Evolutionary conservation across 2,888 invertebrate genomes (phyloP).

Genomic region (Brachylomia viminalis): DNA sequence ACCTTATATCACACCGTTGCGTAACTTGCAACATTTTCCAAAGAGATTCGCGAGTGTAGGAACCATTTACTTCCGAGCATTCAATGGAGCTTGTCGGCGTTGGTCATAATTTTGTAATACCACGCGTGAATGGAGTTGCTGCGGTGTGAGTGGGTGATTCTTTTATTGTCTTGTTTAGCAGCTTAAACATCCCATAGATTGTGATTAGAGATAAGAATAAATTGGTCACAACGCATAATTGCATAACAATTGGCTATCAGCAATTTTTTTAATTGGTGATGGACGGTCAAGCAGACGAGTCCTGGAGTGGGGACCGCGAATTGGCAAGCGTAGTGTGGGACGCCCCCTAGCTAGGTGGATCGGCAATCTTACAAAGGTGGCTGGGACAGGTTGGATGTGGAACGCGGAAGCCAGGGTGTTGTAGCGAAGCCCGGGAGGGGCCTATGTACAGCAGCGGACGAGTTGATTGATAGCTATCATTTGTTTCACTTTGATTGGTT

Average conservation of each 20-base stretch:
- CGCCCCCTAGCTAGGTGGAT: neutral
- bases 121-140: conserved; percentile 53
- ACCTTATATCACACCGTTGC: conserved; percentile 69
- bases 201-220: neutral
- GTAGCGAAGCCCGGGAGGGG: neutral
- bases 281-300: neutral
- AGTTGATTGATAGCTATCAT: neutral
- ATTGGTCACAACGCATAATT: neutral
- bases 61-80: conserved; percentile 70
- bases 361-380: neutral
- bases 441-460: neutral
- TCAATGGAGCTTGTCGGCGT: conserved; percentile 69
- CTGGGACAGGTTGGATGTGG: neutral
- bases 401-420: neutral
- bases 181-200: conserved; percentile 4
- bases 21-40: conserved; percentile 62
- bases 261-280: neutral
- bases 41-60: conserved; percentile 65
- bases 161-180: conserved; percentile 17
- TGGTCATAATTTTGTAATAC: conserved; percentile 56
- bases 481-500: neutral
- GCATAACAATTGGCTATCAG: neutral
- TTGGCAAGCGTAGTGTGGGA: no score
- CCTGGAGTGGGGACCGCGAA: neutral
- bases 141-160: conserved; percentile 57